phyloP scores from a whole-genome alignment of 2,888 invertebrate genomes.

The Lasioglossum vierecki region DNA sequence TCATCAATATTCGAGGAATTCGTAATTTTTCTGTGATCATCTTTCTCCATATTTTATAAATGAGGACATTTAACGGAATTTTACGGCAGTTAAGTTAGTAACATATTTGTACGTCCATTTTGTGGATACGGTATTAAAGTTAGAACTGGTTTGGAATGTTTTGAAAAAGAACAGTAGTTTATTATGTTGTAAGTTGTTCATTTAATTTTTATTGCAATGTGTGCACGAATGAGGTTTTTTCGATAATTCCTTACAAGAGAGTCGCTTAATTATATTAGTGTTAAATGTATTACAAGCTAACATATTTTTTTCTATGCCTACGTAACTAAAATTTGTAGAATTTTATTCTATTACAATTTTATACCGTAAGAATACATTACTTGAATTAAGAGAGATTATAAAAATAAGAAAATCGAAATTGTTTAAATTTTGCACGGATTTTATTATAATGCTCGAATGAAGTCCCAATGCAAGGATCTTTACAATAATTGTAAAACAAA shows the following conservation, averaged over 20 bases:
- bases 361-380: too few species aligned
- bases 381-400: too few species aligned
- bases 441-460: neutral
- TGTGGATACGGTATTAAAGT: neutral
- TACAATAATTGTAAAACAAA: neutral
- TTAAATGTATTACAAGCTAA: neutral
- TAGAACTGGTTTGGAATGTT: neutral
- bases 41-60: neutral
- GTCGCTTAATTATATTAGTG: neutral
- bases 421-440: neutral
- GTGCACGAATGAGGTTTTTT: neutral
- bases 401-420: too few species aligned
- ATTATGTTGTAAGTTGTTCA: neutral
- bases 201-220: neutral
- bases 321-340: too few species aligned
- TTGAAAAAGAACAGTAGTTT: neutral
- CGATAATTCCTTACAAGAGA: neutral
- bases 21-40: too few species aligned
- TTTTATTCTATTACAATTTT: neutral
- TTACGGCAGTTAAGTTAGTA: too few species aligned
- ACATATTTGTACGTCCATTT: neutral
- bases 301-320: too few species aligned
- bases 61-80: too few species aligned
- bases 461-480: neutral
- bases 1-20: too few species aligned